Base-by-base conservation (phyloP, 2,113 vertebrate genomes). In the Peromyscus maniculatus region DNA sequence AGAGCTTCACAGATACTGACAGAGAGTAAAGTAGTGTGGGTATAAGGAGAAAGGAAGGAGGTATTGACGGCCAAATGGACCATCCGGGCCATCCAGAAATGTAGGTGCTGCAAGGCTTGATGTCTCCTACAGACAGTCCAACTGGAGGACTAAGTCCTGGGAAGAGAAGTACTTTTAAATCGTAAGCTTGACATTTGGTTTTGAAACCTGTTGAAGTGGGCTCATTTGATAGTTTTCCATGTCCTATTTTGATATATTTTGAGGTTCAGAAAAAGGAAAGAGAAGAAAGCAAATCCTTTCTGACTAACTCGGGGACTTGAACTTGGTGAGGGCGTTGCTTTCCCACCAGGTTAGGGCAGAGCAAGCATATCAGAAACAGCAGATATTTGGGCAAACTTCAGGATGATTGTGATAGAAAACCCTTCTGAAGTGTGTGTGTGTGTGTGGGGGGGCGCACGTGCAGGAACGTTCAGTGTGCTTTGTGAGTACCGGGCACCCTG, bases 121-220 rank as follows among this genome's bases (percentile, higher is more conserved):
- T 28, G 7, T 24, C 92, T 91, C 43, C 59, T 77, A 83, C 84
- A 67, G 52, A 96, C 31, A 92, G 28, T 39, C 77, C 75, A 62
- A 39, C 17, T 92, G 19, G 62, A 92, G 78, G 57, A 96, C 96
- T 95, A 95, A 97, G 90, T 95, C 95, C 95, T 97, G 82, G 96
- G 97, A 98, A 97, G 94, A 96, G 90, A 98, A 92, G 95, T 86
- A 96, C 96, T 98, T 97, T 97, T 98, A 97, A 98, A 96, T 97
- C 89, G 66, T 28, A 57, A 24, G 17, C 69, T 52, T 52, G 39
- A 84, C 71, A 24, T 89, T 46, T 24, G 19, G 66, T 72, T 95
- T 95, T 33, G 64, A 95, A 83, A 62, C 33, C n/a, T 93, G 33
- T 67, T 80, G 69, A 94, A 88, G 71, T 84, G 21, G 31, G 21